Base-by-base conservation (phyloP, 2,113 vertebrate species). In the Heterotilapia buettikoferi region DNA sequence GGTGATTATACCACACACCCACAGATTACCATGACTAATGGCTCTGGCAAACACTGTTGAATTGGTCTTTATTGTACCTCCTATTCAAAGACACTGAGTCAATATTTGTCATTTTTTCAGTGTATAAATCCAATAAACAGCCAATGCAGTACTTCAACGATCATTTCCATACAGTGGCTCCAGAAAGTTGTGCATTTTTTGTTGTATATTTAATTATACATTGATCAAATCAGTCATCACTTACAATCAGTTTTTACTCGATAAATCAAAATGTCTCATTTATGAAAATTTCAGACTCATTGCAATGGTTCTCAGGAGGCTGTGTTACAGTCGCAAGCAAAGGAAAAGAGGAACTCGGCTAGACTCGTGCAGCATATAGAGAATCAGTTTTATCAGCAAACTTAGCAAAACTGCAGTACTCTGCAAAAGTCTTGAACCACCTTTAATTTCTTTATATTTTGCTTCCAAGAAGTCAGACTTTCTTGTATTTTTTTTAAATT, bases 1-100 rank as follows among this genome's bases (percentile, higher is more conserved):
- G 93, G 94, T 94, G 71, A 94, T 68, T 84, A 43, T 19, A 82
- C 43, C 54, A 73, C 89, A 87, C 79, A 57, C 68, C 40, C 78
- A 90, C 43, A 90, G 7, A 84, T 50, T 78, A 68, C 18, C 16
- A 10, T 33, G 45, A 82, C 47, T 86, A 33, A 81, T 81, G 19
- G 26, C 31, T 80, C 11, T 12, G 47, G 53, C 57, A 88, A 88
- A 87, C 68, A 80, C 45, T 54, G 80, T 47, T 79, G 7, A 84
- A 14, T 14, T 29, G 16, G 40, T 18, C 4, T 4, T 33, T 53
- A 10, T 68, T 82, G 63, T 33, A 13, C 52, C 52, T 38, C 14
- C 19, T 36, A 9, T 87, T 26, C 24, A 33, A 12, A 14, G 9
- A 47, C 71, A 63, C 57, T 29, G 36, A 80, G 26, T 63, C 31